Conservation (phyloP, 2,797 vertebrate species). For the Champsocephalus gunnari region DNA sequence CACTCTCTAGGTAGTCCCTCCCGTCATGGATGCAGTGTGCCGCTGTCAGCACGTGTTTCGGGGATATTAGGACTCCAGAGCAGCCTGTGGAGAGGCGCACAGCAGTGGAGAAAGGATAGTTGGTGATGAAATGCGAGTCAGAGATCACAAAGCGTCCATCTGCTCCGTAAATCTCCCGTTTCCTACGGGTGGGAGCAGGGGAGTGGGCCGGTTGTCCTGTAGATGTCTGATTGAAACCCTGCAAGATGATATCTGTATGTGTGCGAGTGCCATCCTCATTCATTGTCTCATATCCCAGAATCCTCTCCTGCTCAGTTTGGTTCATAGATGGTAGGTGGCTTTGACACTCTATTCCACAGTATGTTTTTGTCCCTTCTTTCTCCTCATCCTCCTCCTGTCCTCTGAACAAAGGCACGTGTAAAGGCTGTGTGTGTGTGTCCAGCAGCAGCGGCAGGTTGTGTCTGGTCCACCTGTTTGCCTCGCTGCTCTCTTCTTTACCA, state of each 20-base stretch:
- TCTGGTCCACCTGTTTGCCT: constrained; percentile 82
- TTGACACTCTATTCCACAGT: constrained; percentile 92
- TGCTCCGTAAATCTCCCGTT: constrained; percentile 90
- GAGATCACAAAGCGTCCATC: constrained; percentile 94
- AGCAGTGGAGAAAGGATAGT: constrained; percentile 91
- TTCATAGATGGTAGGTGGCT: constrained; percentile 76
- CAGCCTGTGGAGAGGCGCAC: constrained; percentile 94
- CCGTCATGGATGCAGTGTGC: constrained; percentile 95
- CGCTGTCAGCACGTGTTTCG: constrained; percentile 91
- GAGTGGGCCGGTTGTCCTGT: neutral
- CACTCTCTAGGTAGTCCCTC: constrained; percentile 86
- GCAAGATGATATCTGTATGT: constrained; percentile 85
- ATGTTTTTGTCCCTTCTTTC: neutral
- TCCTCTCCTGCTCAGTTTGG: constrained; percentile 84
- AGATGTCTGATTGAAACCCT: constrained; percentile 51
- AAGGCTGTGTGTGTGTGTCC: constrained; percentile 80
- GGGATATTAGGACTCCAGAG: constrained; percentile 90
- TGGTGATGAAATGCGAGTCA: constrained; percentile 88
- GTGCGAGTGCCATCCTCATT: constrained; percentile 90
- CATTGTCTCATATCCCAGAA: constrained; percentile 92
- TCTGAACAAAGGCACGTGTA: constrained; percentile 75
- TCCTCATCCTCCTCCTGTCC: constrained; percentile 31
- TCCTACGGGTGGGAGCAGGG: constrained; percentile 54
- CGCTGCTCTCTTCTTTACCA: constrained; percentile 56
- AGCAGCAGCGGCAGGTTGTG: constrained; percentile 86